Conservation (phyloP, 2,888 invertebrate genomes). For the Chouioia cunea region DNA sequence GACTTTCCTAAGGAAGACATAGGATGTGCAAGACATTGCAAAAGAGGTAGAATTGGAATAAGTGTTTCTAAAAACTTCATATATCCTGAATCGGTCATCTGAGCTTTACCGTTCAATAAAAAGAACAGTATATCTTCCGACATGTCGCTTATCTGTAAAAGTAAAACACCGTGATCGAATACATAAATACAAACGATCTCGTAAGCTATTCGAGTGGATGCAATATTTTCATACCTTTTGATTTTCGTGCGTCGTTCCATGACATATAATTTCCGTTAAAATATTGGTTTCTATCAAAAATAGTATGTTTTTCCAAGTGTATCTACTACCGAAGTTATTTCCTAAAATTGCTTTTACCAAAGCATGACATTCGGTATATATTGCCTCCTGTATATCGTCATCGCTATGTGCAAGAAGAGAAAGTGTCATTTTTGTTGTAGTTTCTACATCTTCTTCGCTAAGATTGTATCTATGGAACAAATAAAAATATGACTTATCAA, state of each 20-base stretch:
- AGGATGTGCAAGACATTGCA: constrained; percentile 74
- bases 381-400: constrained; percentile 71
- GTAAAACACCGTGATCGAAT: neutral
- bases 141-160: constrained; percentile 71
- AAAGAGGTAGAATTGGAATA: constrained; percentile 73
- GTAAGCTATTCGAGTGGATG: constrained; percentile 68
- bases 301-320: constrained; percentile 70
- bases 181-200: neutral
- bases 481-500: constrained; percentile 30
- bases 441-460: constrained; percentile 53
- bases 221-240: constrained; percentile 38
- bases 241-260: constrained; percentile 72
- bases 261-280: constrained; percentile 76
- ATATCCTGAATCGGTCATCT: constrained; percentile 76
- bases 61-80: constrained; percentile 73
- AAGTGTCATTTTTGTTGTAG: constrained; percentile 67
- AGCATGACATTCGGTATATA: constrained; percentile 72
- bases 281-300: constrained; percentile 74
- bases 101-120: constrained; percentile 75
- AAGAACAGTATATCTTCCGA: constrained; percentile 76
- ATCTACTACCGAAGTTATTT: constrained; percentile 64
- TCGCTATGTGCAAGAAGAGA: constrained; percentile 73
- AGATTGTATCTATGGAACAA: constrained; percentile 51
- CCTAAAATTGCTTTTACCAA: constrained; percentile 73
- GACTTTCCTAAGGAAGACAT: constrained; percentile 72